phyloP scores from a whole-genome alignment of 2,113 vertebrate species.

The Nymphicus hollandicus region DNA sequence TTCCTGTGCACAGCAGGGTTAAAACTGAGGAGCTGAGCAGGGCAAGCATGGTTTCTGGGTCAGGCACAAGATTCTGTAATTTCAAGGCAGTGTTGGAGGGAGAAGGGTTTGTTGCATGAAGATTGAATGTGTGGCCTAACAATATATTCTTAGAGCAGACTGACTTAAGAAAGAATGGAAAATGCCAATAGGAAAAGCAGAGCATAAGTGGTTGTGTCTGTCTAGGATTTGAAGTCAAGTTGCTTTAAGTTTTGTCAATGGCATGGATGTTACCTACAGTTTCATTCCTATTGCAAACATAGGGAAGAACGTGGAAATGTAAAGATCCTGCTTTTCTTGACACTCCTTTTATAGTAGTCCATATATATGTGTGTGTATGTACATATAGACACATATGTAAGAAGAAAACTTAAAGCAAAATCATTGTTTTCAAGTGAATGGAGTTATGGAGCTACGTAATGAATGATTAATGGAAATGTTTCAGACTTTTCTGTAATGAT shows the following conservation, averaged over 20 bases:
- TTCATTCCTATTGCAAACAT: constrained; percentile 1
- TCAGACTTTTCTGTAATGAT: constrained; percentile 46
- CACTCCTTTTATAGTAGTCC: constrained; percentile 24
- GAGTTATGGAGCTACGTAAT: constrained; percentile 27
- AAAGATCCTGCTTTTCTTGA: constrained; percentile 38
- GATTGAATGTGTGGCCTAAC: neutral
- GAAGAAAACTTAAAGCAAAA: constrained; percentile 32
- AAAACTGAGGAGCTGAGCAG: neutral
- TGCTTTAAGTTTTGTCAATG: neutral
- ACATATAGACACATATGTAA: constrained; percentile 46
- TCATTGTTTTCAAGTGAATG: constrained; percentile 36
- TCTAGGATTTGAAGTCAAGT: neutral
- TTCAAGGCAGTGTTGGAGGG: neutral
- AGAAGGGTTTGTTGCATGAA: neutral
- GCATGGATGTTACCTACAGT: neutral
- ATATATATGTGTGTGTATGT: constrained; percentile 48
- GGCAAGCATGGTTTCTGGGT: neutral
- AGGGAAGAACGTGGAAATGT: neutral
- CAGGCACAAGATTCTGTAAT: neutral
- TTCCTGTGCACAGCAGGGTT: neutral
- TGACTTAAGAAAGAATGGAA: neutral
- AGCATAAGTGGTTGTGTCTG: neutral
- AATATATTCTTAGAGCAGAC: neutral
- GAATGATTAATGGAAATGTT: constrained; percentile 24
- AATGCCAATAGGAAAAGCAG: neutral